Evolutionary conservation across 37 sponge, comb jelly and placozoan genomes (phyloP).

Genomic region (Chondrosia reniformis): DNA sequence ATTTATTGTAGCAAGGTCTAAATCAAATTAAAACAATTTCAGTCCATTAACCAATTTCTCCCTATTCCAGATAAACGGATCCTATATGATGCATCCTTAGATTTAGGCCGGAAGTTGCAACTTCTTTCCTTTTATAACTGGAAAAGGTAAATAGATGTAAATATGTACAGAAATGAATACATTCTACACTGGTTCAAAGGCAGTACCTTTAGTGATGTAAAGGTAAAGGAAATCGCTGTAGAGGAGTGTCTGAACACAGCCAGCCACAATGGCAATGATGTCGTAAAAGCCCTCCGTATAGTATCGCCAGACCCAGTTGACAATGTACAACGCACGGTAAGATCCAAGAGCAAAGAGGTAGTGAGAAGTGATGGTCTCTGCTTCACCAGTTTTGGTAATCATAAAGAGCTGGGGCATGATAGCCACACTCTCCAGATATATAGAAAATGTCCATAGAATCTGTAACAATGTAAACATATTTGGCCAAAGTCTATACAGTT

Average conservation of each 20-base stretch:
- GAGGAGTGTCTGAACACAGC: conserved; percentile 94
- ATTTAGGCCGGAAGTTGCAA: conserved; percentile 70
- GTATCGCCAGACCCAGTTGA: conserved; percentile 96
- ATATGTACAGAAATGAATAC: background rate
- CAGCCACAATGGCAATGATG: conserved; percentile 93
- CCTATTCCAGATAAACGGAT: background rate
- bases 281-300: conserved; percentile 95
- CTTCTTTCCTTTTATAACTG: conserved; percentile 86
- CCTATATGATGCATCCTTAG: background rate
- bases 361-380: conserved; percentile 98
- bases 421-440: conserved; percentile 96
- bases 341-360: conserved; percentile 96
- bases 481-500: too few relatives aligned
- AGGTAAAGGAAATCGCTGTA: conserved; percentile 99
- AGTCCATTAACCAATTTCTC: too few relatives aligned
- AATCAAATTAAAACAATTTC: too few relatives aligned
- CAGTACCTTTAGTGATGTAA: conserved; percentile 97
- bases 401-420: conserved; percentile 99
- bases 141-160: conserved; percentile 8
- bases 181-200: background rate
- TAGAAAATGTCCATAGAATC: conserved; percentile 99
- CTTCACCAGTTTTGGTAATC: conserved; percentile 99
- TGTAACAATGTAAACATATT: too few relatives aligned
- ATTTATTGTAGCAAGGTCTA: too few relatives aligned
- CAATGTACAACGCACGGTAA: conserved; percentile 92